Conservation (phyloP, 92 coral and sea anemone genomes). For the Anthopleura xanthogrammica region DNA sequence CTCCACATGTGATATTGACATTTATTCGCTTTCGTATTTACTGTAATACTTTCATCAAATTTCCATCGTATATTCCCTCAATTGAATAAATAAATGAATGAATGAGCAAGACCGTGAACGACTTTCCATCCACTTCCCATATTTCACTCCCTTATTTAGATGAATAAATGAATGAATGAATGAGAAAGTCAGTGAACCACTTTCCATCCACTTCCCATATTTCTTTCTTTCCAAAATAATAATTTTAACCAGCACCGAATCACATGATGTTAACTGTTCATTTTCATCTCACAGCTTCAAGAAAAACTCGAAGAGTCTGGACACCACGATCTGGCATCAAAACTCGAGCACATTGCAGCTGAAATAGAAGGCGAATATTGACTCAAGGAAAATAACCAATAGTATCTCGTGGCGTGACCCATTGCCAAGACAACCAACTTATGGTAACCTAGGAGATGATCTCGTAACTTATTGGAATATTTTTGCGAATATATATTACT, state of each 20-base stretch:
- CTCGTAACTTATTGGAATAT: conserved; percentile 5
- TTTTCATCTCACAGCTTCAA: conserved; percentile 55
- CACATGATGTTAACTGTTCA: background rate
- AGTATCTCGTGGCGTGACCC: background rate
- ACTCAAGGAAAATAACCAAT: background rate
- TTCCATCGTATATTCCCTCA: background rate
- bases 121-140: too few species aligned
- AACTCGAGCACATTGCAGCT: conserved; percentile 74
- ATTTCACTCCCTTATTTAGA: too few species aligned
- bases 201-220: background rate
- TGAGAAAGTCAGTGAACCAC: too few species aligned
- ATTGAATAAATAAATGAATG: background rate
- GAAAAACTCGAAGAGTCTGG: conserved; percentile 78
- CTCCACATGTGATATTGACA: too few species aligned
- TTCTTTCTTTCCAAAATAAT: background rate
- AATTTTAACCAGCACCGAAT: too few species aligned
- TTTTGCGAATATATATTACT: background rate
- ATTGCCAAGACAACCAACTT: background rate
- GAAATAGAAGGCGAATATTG: conserved; percentile 60
- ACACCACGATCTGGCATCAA: conserved; percentile 64
- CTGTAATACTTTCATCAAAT: background rate
- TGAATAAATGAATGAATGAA: too few species aligned
- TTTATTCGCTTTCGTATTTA: too few species aligned
- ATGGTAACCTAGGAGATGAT: background rate
- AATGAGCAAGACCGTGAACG: too few species aligned